A percentile compares a stretch with the other conserved stretches of the same genome.
Conservation (phyloP, 2,113 vertebrate species). For the Thunnus maccoyii region DNA sequence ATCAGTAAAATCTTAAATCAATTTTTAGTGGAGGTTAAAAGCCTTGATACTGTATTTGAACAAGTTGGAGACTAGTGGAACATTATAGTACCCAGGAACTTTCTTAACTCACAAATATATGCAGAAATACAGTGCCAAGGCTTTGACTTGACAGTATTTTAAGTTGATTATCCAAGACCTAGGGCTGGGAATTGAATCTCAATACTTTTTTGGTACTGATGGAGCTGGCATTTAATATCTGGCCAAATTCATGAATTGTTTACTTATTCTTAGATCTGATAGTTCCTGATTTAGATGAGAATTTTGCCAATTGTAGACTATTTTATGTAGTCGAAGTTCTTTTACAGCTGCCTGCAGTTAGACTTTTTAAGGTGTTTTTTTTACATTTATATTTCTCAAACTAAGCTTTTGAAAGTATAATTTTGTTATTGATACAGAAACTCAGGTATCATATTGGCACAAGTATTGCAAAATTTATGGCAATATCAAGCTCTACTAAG, state of each 20-base stretch:
- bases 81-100: neutral
- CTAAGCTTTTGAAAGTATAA: too few relatives aligned
- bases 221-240: neutral
- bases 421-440: too few relatives aligned
- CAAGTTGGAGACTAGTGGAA: constrained; percentile 2
- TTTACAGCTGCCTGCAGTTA: too few relatives aligned
- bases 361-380: too few relatives aligned
- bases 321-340: neutral
- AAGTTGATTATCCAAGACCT: neutral
- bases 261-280: neutral
- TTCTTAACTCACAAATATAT: constrained; percentile 16
- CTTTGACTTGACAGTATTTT: constrained; percentile 2
- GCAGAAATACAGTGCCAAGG: neutral
- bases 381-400: too few relatives aligned
- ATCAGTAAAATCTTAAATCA: constrained; percentile 53
- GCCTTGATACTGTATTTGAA: constrained; percentile 22
- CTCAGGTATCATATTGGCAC: too few relatives aligned
- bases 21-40: constrained; percentile 37
- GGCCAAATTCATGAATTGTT: neutral
- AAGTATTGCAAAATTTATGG: neutral
- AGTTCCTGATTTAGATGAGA: neutral
- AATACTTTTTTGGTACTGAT: neutral
- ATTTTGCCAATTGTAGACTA: neutral
- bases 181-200: neutral
- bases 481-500: neutral